These are phyloP conservation scores for Coecobrya sp. DNA, from an alignment of 2,888 invertebrate species.

Conservation along the genomic window DNA sequence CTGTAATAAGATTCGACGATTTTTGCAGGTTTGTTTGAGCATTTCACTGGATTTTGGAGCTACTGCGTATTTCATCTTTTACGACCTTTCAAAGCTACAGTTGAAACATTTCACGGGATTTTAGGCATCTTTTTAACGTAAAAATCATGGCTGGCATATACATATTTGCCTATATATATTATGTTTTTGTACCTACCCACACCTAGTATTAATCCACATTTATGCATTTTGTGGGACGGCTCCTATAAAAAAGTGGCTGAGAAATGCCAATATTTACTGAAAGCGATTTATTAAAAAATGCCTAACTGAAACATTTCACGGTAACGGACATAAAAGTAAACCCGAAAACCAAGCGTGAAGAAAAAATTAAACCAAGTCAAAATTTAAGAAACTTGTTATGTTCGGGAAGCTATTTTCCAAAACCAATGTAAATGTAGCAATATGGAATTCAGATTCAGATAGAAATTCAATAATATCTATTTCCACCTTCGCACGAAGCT, in stretches of 20 bases:
- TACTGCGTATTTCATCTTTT: constrained; percentile 70
- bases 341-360: constrained; percentile 22
- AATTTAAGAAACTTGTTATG: neutral
- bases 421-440: constrained; percentile 15
- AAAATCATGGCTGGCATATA: constrained; percentile 61
- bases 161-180: too few relatives aligned
- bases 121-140: constrained; percentile 41
- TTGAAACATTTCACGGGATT: constrained; percentile 54
- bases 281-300: constrained; percentile 56
- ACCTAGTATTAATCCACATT: too few relatives aligned
- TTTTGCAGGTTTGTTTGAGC: neutral
- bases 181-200: neutral
- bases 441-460: neutral
- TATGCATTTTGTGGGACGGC: neutral
- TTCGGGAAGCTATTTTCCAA: neutral
- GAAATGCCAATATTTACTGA: neutral
- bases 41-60: constrained; percentile 19
- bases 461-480: constrained; percentile 31
- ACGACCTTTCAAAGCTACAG: constrained; percentile 59
- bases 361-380: neutral
- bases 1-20: too few relatives aligned
- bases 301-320: constrained; percentile 40
- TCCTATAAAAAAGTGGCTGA: neutral
- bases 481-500: constrained; percentile 67
- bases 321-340: constrained; percentile 27